Conservation (phyloP, 2,888 invertebrate genomes). For the Pemphredon lugubris region DNA sequence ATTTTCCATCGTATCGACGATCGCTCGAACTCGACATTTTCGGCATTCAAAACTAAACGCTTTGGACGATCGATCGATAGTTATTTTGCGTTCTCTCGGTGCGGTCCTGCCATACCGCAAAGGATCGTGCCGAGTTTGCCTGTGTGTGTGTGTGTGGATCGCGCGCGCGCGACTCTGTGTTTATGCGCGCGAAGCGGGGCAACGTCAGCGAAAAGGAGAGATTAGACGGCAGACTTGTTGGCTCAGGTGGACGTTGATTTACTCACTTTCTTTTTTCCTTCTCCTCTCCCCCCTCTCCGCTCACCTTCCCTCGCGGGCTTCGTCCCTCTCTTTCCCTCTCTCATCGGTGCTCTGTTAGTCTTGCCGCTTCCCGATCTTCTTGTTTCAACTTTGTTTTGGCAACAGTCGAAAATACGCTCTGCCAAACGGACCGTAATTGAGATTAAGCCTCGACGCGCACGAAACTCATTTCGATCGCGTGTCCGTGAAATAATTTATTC, state of each 20-base stretch:
- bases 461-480: no score
- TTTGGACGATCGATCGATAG: neutral
- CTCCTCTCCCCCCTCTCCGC: no score
- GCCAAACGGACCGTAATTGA: neutral
- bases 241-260: slow-evolving; percentile 60
- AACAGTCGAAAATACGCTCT: neutral
- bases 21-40: neutral
- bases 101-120: neutral
- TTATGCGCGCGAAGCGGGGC: slow-evolving; percentile 1
- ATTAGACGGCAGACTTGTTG: slow-evolving; percentile 58
- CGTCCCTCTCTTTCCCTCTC: no score
- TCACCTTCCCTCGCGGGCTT: slow-evolving; percentile 5
- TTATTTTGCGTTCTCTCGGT: neutral
- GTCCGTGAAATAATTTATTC: no score
- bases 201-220: slow-evolving; percentile 37
- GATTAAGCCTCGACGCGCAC: neutral
- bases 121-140: neutral
- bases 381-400: neutral
- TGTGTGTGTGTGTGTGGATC: no score
- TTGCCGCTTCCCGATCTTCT: neutral
- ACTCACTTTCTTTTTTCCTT: slow-evolving; percentile 36
- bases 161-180: neutral
- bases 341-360: no score
- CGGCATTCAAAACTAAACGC: neutral
- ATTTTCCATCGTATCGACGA: neutral